Conservation (phyloP, 2,113 vertebrate genomes). For the Chascanopsetta lugubris region DNA sequence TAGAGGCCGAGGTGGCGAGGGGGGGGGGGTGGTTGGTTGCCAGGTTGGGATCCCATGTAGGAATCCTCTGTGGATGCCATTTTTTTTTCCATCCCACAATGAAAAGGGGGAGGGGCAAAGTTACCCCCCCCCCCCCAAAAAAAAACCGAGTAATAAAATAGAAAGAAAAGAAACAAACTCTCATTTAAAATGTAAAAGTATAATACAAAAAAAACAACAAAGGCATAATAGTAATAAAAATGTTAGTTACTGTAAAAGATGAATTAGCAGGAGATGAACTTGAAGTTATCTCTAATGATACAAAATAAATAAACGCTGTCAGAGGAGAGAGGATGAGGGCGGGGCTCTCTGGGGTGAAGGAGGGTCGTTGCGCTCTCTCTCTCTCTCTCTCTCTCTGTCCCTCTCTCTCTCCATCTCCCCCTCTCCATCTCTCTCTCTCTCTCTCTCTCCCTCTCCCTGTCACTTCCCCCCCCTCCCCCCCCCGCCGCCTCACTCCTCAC, state of each 20-base stretch:
- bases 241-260: slow-evolving; percentile 68
- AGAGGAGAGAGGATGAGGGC: slow-evolving; percentile 67
- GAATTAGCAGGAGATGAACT: slow-evolving; percentile 58
- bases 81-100: slow-evolving; percentile 31
- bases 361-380: slow-evolving; percentile 67
- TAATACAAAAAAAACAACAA: slow-evolving; percentile 71
- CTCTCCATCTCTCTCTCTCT: slow-evolving; percentile 46
- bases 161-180: slow-evolving; percentile 48
- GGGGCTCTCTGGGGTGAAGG: slow-evolving; percentile 55
- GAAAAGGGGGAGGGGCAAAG: slow-evolving; percentile 46
- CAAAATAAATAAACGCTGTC: slow-evolving; percentile 76
- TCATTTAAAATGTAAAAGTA: slow-evolving; percentile 67
- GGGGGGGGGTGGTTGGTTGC: slow-evolving; percentile 12
- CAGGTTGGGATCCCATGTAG: slow-evolving; percentile 33
- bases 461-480: slow-evolving; percentile 91
- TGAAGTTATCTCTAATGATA: slow-evolving; percentile 64
- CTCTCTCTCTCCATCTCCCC: slow-evolving; percentile 44
- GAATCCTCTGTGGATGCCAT: slow-evolving; percentile 25
- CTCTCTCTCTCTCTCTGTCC: slow-evolving; percentile 44
- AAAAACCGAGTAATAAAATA: slow-evolving; percentile 54
- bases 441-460: slow-evolving; percentile 53
- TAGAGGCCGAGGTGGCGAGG: no score
- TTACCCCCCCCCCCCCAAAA: no score
- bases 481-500: slow-evolving; percentile 96
- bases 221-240: slow-evolving; percentile 60